These are phyloP conservation scores for Camponotus vicinus DNA, from an alignment of 1,140 invertebrate species.

Conservation along the genomic window DNA sequence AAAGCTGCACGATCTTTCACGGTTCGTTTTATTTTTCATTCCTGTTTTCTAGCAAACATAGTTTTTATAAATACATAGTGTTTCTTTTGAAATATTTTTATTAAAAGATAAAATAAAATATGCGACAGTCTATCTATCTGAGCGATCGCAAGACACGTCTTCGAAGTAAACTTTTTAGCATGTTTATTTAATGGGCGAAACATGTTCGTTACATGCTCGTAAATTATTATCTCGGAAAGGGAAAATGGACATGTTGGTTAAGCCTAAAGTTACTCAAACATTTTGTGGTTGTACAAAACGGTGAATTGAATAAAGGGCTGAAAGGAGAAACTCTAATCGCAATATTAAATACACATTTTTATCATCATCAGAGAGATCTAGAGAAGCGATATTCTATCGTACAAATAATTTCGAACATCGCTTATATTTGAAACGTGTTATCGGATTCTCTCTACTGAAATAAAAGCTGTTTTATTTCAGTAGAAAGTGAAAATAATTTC, in stretches of 20 bases:
- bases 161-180: constrained; percentile 15
- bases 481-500: constrained; percentile 40
- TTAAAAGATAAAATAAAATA: neutral
- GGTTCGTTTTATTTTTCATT: neutral
- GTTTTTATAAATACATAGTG: neutral
- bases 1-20: constrained; percentile 46
- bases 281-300: neutral
- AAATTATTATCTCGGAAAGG: neutral
- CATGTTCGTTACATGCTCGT: neutral
- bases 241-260: neutral
- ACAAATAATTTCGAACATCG: neutral
- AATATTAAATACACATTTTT: neutral
- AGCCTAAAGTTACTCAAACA: constrained; percentile 1
- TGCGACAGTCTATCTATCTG: neutral
- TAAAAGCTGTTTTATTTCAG: neutral
- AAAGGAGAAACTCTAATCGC: neutral
- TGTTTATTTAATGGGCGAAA: constrained; percentile 49
- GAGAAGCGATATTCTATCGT: neutral
- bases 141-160: constrained; percentile 12
- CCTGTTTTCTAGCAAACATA: constrained; percentile 23
- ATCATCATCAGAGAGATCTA: no score
- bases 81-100: constrained; percentile 34
- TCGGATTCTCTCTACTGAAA: neutral
- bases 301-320: neutral
- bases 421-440: neutral